Percentiles rank a stretch among this genome's conserved stretches.
Evolutionary conservation across 2,113 vertebrate species (phyloP).

Genomic region (Periophthalmodon schlosseri): DNA sequence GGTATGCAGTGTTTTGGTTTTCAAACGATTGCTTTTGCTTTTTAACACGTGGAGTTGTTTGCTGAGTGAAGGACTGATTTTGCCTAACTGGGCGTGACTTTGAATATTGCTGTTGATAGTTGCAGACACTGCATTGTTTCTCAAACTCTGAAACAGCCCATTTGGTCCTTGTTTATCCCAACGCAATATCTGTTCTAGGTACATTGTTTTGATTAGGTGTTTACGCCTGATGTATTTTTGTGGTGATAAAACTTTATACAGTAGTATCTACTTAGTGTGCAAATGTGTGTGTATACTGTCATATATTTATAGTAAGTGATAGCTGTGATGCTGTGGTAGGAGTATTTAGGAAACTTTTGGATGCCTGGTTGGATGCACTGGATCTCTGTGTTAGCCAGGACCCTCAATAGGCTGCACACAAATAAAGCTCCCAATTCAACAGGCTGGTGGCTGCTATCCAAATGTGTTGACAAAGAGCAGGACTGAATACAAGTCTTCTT

Average conservation of each 20-base stretch:
- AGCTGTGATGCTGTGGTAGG: not conserved
- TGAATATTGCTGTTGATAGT: not conserved
- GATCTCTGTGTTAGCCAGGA: slow-evolving; percentile 40
- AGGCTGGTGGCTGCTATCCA: slow-evolving; percentile 59
- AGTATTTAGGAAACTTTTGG: slow-evolving; percentile 18
- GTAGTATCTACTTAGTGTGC: too few species aligned
- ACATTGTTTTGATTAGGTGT: too few species aligned
- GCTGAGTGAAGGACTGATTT: slow-evolving; percentile 9
- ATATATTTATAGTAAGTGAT: not conserved
- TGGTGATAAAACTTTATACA: too few species aligned
- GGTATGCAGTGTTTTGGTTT: not conserved
- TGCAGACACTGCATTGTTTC: not conserved
- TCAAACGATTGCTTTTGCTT: not conserved
- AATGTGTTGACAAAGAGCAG: slow-evolving; percentile 67
- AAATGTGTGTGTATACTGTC: not conserved
- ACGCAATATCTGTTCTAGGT: too few species aligned
- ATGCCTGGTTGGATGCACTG: slow-evolving; percentile 28
- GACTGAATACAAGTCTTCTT: slow-evolving; percentile 45
- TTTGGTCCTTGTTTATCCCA: not conserved
- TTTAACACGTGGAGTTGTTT: not conserved
- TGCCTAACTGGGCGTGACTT: slow-evolving; percentile 8
- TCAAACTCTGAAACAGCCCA: not conserved
- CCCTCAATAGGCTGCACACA: slow-evolving; percentile 57
- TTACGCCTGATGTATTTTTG: too few species aligned
- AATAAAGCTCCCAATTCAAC: slow-evolving; percentile 40